Conservation (phyloP, 2,888 invertebrate species). For the Oscheius onirici region DNA sequence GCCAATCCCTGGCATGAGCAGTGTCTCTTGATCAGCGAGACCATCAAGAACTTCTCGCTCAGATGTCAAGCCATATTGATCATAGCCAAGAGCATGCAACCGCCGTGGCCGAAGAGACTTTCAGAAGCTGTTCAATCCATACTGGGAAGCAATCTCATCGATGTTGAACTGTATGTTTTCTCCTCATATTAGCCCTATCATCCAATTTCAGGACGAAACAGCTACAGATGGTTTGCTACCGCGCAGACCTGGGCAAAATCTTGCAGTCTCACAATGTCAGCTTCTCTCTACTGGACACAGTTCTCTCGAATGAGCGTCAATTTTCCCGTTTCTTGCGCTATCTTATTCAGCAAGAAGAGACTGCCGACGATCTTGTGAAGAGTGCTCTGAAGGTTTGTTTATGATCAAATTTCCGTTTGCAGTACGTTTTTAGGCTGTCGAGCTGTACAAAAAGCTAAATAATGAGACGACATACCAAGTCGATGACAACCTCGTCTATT, state of each 20-base stretch:
- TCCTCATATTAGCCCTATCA: slow-evolving; percentile 5
- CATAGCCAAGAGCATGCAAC: slow-evolving; percentile 50
- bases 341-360: slow-evolving; percentile 12
- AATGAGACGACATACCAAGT: not conserved
- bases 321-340: slow-evolving; percentile 14
- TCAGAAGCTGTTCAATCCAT: slow-evolving; percentile 45
- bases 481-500: not conserved
- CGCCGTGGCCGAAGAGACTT: slow-evolving; percentile 55
- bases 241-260: slow-evolving; percentile 51
- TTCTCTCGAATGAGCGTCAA: not conserved
- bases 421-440: slow-evolving; percentile 21
- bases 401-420: not conserved
- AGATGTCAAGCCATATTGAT: slow-evolving; percentile 53
- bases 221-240: slow-evolving; percentile 47
- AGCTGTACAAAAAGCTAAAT: slow-evolving; percentile 9
- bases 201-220: slow-evolving; percentile 40
- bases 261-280: slow-evolving; percentile 38
- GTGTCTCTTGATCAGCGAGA: slow-evolving; percentile 53
- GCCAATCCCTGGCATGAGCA: slow-evolving; percentile 53
- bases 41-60: slow-evolving; percentile 47
- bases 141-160: slow-evolving; percentile 29
- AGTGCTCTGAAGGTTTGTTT: slow-evolving; percentile 19
- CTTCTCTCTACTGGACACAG: slow-evolving; percentile 11
- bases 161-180: slow-evolving; percentile 32
- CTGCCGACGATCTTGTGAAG: not conserved